Percentiles rank a stretch among this genome's conserved stretches.
phyloP scores from a whole-genome alignment of 2,888 invertebrate genomes.

The Gastrophysa polygoni region DNA sequence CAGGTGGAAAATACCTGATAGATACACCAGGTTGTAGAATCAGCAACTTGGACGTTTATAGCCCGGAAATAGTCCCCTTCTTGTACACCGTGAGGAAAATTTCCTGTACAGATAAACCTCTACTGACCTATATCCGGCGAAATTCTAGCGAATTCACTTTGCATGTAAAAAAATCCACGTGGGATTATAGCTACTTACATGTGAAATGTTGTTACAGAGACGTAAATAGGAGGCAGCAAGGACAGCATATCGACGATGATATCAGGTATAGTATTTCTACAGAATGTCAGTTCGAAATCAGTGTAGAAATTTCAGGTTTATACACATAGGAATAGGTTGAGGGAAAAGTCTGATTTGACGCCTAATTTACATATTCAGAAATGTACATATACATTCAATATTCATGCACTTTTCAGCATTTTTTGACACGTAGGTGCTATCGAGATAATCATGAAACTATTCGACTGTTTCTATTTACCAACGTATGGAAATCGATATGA shows the following conservation, averaged over 20 bases:
- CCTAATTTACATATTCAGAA: no score
- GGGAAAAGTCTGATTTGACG: no score
- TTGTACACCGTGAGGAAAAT: conserved; percentile 20
- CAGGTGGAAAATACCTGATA: conserved; percentile 21
- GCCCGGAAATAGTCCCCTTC: conserved; percentile 21
- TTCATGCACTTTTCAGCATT: no score
- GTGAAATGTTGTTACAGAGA: conserved; percentile 24
- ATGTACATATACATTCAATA: no score
- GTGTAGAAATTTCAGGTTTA: no score
- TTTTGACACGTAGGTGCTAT: no score
- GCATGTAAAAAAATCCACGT: conserved; percentile 18
- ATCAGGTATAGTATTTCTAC: no score
- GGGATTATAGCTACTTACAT: conserved; percentile 19
- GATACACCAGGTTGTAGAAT: conserved; percentile 30
- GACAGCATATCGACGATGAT: conserved; percentile 23
- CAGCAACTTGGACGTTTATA: conserved; percentile 24
- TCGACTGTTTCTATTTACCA: no score
- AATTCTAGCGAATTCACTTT: conserved; percentile 4
- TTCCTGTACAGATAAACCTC: conserved; percentile 19
- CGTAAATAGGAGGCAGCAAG: conserved; percentile 16
- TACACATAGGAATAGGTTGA: no score
- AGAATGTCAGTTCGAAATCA: no score
- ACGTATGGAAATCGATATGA: no score
- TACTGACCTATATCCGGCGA: conserved; percentile 20
- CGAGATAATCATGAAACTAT: no score